phyloP scores from a whole-genome alignment of 2,113 vertebrate genomes.

The Xenus cinereus region DNA sequence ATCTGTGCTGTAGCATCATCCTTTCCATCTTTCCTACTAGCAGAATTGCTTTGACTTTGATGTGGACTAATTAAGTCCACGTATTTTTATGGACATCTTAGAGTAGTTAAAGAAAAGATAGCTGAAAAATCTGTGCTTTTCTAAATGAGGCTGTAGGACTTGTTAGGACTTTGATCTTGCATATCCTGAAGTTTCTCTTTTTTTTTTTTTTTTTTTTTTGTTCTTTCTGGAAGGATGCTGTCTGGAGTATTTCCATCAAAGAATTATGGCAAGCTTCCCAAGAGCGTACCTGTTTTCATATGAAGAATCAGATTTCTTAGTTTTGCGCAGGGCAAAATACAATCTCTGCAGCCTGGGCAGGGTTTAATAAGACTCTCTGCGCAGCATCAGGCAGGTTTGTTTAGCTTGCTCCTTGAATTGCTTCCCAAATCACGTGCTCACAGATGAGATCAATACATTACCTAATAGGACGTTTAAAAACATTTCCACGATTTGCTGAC shows the following conservation, averaged over 20 bases:
- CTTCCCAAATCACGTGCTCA: constrained; percentile 20
- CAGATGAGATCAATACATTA: constrained; percentile 55
- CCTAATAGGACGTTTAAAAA: constrained; percentile 66
- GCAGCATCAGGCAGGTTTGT: not conserved
- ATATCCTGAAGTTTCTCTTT: not conserved
- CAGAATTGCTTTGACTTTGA: constrained; percentile 34
- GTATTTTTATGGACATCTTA: constrained; percentile 12
- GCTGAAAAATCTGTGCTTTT: not conserved
- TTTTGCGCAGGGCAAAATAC: not conserved
- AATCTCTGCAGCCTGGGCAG: not conserved
- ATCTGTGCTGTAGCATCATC: not conserved
- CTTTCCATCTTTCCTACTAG: not conserved
- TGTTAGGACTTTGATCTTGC: not conserved
- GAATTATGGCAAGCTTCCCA: not conserved
- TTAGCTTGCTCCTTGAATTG: not conserved
- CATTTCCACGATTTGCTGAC: constrained; percentile 66
- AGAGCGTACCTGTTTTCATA: not conserved
- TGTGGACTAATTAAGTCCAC: constrained; percentile 34
- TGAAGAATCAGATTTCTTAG: not conserved
- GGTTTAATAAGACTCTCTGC: not conserved
- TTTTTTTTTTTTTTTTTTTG: not conserved
- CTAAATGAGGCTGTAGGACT: not conserved
- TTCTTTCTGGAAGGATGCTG: not conserved
- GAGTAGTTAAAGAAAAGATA: not conserved
- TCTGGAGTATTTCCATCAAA: not conserved